Conservation (phyloP, 2,888 invertebrate species). For the Lasioglossum zephyrum region DNA sequence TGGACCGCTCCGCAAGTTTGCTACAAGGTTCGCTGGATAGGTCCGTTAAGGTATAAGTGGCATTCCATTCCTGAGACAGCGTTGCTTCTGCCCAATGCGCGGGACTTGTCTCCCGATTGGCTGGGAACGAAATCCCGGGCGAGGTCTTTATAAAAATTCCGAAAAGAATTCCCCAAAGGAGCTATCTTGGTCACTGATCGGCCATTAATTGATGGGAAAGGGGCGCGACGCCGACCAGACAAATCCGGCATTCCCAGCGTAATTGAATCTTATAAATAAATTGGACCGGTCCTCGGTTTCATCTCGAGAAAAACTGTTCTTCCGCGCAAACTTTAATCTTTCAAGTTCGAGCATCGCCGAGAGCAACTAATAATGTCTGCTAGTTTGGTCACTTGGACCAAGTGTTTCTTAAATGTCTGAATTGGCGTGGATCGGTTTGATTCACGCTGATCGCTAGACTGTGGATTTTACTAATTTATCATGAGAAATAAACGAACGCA, state of each 20-base stretch:
- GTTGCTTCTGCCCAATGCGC: constrained; percentile 31
- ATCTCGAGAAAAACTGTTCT: background rate
- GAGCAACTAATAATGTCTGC: background rate
- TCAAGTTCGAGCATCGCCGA: background rate
- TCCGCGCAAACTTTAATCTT: background rate
- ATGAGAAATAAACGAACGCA: too few species aligned
- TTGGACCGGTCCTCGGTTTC: background rate
- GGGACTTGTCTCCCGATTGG: constrained; percentile 50
- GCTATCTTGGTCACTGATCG: constrained; percentile 39
- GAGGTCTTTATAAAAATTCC: constrained; percentile 51
- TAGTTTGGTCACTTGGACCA: background rate
- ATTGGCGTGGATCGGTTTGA: background rate
- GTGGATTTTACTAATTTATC: too few species aligned
- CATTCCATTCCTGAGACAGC: constrained; percentile 60
- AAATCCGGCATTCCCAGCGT: background rate
- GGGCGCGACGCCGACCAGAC: background rate
- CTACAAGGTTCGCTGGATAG: constrained; percentile 60
- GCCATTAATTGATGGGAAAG: constrained; percentile 36
- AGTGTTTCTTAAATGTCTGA: background rate
- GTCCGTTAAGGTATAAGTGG: constrained; percentile 69
- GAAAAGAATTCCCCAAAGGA: constrained; percentile 35
- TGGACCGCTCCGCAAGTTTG: constrained; percentile 36
- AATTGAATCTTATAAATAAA: constrained; percentile 10
- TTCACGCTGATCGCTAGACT: too few species aligned
- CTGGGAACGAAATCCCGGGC: constrained; percentile 45